phyloP scores from a whole-genome alignment of 2,113 vertebrate genomes.

The Marcusenius ussheri region DNA sequence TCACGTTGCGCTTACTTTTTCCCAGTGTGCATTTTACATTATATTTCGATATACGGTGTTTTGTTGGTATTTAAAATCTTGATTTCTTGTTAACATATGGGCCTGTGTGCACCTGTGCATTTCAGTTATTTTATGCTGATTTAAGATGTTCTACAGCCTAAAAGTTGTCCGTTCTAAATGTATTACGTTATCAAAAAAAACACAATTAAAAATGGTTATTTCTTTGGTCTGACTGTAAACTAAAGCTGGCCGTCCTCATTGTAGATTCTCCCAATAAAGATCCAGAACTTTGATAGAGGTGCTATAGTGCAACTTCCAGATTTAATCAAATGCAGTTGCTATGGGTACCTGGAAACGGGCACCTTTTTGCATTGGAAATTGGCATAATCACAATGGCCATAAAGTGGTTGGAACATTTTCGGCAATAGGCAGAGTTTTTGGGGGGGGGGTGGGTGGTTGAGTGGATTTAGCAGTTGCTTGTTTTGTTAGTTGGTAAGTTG shows the following conservation, averaged over 20 bases:
- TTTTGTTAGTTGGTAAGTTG: no score
- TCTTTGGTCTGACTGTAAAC: neutral
- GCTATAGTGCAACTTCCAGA: neutral
- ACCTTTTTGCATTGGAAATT: no score
- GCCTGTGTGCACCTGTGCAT: neutral
- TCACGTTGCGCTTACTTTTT: neutral
- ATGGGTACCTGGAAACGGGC: no score
- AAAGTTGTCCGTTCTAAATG: neutral
- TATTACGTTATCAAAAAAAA: no score
- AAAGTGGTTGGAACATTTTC: neutral
- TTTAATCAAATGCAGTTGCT: neutral
- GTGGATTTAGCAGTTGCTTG: no score
- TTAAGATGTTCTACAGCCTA: neutral
- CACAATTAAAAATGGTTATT: neutral
- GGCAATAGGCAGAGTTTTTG: neutral
- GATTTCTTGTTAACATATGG: neutral
- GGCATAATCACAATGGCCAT: no score
- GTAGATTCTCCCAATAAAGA: neutral
- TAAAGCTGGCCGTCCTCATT: neutral
- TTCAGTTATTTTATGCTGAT: neutral
- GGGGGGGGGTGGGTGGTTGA: neutral
- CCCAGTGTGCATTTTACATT: neutral
- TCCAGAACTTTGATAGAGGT: neutral
- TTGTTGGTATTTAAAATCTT: neutral
- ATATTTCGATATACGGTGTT: neutral